Conservation (phyloP, 2,113 vertebrate genomes). For the Brachirus orientalis region DNA sequence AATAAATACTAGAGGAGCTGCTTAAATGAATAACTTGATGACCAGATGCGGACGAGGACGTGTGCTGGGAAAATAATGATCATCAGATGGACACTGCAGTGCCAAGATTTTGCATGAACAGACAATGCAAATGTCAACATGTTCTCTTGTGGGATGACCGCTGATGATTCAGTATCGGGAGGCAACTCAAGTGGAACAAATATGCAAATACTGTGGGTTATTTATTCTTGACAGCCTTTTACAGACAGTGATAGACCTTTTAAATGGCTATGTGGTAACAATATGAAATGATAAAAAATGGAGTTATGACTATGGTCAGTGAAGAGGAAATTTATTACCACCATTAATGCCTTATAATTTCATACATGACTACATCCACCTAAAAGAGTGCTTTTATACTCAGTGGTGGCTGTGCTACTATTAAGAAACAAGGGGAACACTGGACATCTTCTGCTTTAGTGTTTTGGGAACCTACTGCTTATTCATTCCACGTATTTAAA, state of each 20-base stretch:
- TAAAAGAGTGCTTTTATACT: constrained; percentile 34
- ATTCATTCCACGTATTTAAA: constrained; percentile 36
- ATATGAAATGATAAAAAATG: neutral
- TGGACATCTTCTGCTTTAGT: constrained; percentile 10
- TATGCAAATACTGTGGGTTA: constrained; percentile 44
- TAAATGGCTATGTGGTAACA: constrained; percentile 35
- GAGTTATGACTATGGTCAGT: constrained; percentile 6
- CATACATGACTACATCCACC: constrained; percentile 38
- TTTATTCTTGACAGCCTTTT: constrained; percentile 40
- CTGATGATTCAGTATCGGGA: constrained; percentile 31
- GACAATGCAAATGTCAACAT: constrained; percentile 61
- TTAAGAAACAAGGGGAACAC: neutral
- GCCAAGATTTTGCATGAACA: constrained; percentile 50
- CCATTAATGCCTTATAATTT: constrained; percentile 38
- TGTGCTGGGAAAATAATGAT: constrained; percentile 41
- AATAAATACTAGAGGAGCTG: constrained; percentile 30
- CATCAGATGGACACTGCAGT: constrained; percentile 37
- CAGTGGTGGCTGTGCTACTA: constrained; percentile 4
- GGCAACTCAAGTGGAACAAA: constrained; percentile 45
- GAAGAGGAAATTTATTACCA: constrained; percentile 43
- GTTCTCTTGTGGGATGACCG: constrained; percentile 35
- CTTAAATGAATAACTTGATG: constrained; percentile 46
- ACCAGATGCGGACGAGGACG: constrained; percentile 49
- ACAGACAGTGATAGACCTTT: constrained; percentile 29
- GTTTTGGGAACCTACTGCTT: constrained; percentile 18